Conservation (phyloP, 2,888 invertebrate species). For the Dynastes grantii region DNA sequence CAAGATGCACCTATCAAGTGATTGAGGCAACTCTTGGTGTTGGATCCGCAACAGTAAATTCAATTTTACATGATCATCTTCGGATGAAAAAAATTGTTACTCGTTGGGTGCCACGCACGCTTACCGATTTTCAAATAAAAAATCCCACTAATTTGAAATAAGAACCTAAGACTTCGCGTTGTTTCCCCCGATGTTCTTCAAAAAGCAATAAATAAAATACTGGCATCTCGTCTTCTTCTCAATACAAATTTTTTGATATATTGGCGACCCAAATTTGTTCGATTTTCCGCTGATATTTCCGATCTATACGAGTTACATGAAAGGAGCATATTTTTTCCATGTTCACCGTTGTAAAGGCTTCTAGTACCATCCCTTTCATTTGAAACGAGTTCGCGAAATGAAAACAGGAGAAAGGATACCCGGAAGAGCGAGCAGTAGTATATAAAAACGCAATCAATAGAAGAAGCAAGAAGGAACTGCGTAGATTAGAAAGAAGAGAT, state of each 20-base stretch:
- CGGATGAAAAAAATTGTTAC: no score
- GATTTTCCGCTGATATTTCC: conserved; percentile 7
- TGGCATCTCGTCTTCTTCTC: not conserved
- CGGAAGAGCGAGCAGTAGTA: not conserved
- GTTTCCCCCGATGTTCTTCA: not conserved
- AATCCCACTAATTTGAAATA: not conserved
- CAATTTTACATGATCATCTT: no score
- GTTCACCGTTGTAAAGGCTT: not conserved
- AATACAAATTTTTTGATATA: not conserved
- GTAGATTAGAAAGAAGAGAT: conserved; percentile 7
- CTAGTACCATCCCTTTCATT: not conserved
- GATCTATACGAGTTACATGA: not conserved
- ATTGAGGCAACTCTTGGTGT: no score
- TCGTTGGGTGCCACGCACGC: no score
- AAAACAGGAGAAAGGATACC: not conserved
- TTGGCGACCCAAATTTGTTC: conserved; percentile 20
- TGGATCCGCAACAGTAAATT: no score
- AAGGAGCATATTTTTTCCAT: conserved; percentile 4
- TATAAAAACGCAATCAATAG: conserved; percentile 14
- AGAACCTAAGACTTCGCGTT: not conserved
- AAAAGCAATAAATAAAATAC: not conserved
- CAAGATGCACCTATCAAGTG: no score
- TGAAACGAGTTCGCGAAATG: not conserved
- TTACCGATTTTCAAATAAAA: no score
- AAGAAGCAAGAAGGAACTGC: not conserved